phyloP scores from a whole-genome alignment of 2,797 vertebrate genomes.

The Coranthus polyacanthus region DNA sequence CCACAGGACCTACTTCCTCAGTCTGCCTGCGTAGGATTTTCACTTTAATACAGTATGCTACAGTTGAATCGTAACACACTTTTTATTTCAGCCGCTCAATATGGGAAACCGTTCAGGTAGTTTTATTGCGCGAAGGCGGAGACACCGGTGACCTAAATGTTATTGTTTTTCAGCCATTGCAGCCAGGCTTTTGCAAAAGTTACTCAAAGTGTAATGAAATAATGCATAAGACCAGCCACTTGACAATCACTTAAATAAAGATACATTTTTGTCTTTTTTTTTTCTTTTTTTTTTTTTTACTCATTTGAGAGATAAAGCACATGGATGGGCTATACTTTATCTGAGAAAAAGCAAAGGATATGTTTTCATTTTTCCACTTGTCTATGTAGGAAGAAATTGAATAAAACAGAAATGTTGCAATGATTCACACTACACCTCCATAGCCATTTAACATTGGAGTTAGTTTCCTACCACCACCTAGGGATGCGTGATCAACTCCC shows the following conservation, averaged over 20 bases:
- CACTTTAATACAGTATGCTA: not conserved
- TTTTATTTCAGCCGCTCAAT: not conserved
- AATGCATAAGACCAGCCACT: too few species aligned
- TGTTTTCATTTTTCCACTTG: slow-evolving; percentile 53
- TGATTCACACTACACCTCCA: slow-evolving; percentile 83
- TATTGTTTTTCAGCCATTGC: too few species aligned
- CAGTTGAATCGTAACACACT: not conserved
- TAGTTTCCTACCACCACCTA: slow-evolving; percentile 77
- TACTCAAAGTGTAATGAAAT: too few species aligned
- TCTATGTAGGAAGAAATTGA: slow-evolving; percentile 55
- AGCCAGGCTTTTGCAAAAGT: too few species aligned
- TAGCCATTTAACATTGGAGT: slow-evolving; percentile 68
- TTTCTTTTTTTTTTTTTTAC: not conserved
- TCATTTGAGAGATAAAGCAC: not conserved
- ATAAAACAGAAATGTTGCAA: slow-evolving; percentile 72
- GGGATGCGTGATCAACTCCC: slow-evolving; percentile 62
- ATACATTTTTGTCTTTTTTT: too few species aligned
- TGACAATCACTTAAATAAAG: too few species aligned
- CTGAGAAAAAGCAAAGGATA: slow-evolving; percentile 23
- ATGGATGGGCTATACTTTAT: slow-evolving; percentile 28
- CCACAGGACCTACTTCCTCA: slow-evolving; percentile 38
- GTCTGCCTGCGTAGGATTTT: slow-evolving; percentile 35
- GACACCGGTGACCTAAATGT: not conserved
- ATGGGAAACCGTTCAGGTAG: not conserved
- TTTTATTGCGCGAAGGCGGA: too few species aligned